Conservation (phyloP, 2,888 invertebrate species). For the Charanyca ferruginea region DNA sequence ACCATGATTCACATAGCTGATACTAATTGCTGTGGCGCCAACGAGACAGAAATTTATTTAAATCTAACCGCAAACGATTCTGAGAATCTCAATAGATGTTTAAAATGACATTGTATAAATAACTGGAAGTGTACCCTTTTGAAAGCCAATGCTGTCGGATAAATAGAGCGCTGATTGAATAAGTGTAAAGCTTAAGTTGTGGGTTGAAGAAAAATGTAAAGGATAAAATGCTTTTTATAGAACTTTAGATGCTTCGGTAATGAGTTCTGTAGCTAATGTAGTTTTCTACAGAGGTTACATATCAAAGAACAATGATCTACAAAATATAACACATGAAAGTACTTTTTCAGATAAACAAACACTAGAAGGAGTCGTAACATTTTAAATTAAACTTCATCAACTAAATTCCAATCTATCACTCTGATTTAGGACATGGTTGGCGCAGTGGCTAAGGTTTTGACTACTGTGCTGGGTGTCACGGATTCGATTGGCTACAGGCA, state of each 20-base stretch:
- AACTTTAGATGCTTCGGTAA: conserved; percentile 15
- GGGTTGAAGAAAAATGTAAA: conserved; percentile 14
- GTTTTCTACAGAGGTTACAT: not conserved
- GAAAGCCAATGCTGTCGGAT: conserved; percentile 49
- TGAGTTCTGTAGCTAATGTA: conserved; percentile 13
- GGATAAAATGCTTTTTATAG: conserved; percentile 11
- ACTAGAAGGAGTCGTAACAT: not conserved
- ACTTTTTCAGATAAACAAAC: not conserved
- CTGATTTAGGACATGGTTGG: too few relatives aligned
- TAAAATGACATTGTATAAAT: conserved; percentile 62
- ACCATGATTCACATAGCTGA: conserved; percentile 66
- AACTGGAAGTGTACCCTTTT: conserved; percentile 49
- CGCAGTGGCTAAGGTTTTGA: too few relatives aligned
- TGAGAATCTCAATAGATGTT: conserved; percentile 68
- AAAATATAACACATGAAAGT: not conserved
- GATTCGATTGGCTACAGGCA: too few relatives aligned
- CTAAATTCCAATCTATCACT: conserved; percentile 3
- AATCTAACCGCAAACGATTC: conserved; percentile 67
- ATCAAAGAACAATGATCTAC: not conserved
- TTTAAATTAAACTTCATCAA: not conserved
- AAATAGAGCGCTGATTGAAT: conserved; percentile 56
- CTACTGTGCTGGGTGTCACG: too few relatives aligned
- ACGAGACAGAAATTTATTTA: conserved; percentile 70
- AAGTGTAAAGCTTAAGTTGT: conserved; percentile 28
- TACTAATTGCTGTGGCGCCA: conserved; percentile 78